Base-by-base conservation (phyloP, 2,113 vertebrate species). In the Etheostoma spectabile region DNA sequence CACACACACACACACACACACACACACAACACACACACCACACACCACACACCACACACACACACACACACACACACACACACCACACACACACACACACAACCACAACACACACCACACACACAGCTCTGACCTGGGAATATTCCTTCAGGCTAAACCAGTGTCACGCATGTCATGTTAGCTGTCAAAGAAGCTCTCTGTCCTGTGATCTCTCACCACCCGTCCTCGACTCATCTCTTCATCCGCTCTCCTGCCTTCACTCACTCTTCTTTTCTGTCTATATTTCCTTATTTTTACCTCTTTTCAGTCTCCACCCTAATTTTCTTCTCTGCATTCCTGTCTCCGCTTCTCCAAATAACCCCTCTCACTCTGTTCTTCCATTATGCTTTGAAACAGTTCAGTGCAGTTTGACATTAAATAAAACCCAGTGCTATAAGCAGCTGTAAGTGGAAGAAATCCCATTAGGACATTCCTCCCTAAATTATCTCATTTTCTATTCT, bases 121-220 rank as follows among this genome's bases (percentile, higher is more conserved):
- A 27, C 27, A 2, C 27, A 74, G 55, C 61, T 68, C 49, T 89
- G 91, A 93, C 91, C 85, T 86, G 88, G 74, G 79, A 90, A 89
- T 82, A 76, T 87, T 84, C 87, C 91, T 83, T 79, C 60, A 48
- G 86, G 91, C 90, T 89, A 90, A 92, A 88, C 61, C 68, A 83
- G 84, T 86, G 85, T 93, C 92, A 93, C 48, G 87, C 92, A 90
- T 89, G 92, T 91, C 92, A 86, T 88, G 91, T 93, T 90, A 91
- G 46, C 78, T 52, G 85, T 90, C 85, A 93, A 91, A 89, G 90
- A 80, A 64, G 75, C 77, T 83, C 86, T 91, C 79, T 92, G 90
- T 93, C 77, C 83, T 89, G 84, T 91, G 89, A 91, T 88, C 83
- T 65, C 79, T 86, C 77, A 67, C 72, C 80, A 81, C 30, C 75